phyloP scores from a whole-genome alignment of 2,113 vertebrate genomes.

The Pelecanus crispus region DNA sequence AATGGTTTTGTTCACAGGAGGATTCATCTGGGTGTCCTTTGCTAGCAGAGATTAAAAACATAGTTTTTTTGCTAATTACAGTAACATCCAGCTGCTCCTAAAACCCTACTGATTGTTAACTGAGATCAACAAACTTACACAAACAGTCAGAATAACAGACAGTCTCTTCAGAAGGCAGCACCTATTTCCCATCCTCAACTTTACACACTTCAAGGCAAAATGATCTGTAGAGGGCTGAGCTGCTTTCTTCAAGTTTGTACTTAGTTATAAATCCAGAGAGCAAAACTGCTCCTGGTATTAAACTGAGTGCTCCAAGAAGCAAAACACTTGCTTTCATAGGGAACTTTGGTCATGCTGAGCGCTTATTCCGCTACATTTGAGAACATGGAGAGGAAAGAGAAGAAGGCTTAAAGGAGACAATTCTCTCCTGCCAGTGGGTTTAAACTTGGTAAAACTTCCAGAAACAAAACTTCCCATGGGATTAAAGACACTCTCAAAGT shows the following conservation, averaged over 20 bases:
- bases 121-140: not conserved
- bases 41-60: conserved; percentile 23
- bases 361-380: not conserved
- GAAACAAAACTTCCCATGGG: not conserved
- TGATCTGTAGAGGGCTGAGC: not conserved
- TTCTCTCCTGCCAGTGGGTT: not conserved
- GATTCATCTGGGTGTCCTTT: not conserved
- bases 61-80: not conserved
- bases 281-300: not conserved
- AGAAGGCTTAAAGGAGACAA: not conserved
- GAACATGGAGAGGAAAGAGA: not conserved
- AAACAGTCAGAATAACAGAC: not conserved
- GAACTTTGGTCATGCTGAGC: not conserved
- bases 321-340: not conserved
- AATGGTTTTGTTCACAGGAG: not conserved
- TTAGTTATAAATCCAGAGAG: not conserved
- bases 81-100: conserved; percentile 28
- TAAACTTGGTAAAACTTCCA: not conserved
- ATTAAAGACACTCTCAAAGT: not conserved
- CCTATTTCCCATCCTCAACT: not conserved
- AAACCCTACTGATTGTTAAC: not conserved
- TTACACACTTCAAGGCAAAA: not conserved
- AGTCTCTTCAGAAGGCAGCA: not conserved
- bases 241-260: not conserved
- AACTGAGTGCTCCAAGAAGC: not conserved